Conservation (phyloP, 2,113 vertebrate genomes). For the Rhizomys pruinosus region DNA sequence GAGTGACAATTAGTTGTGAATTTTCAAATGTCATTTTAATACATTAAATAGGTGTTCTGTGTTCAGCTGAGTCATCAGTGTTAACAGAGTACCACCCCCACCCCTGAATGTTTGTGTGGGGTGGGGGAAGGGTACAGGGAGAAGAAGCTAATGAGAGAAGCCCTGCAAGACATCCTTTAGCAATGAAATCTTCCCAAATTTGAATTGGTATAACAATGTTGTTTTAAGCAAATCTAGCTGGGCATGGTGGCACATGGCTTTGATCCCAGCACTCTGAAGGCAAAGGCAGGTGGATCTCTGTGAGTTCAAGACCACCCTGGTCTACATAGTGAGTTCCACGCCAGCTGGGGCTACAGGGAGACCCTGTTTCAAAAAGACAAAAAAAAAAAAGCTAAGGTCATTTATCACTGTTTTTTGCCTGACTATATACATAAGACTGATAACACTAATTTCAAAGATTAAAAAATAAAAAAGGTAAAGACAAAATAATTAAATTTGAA, state of each 20-base stretch:
- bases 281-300: no score
- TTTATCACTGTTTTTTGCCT: slow-evolving; percentile 3
- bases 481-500: slow-evolving; percentile 14
- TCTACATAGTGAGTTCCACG: no score
- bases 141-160: slow-evolving; percentile 14
- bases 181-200: background rate
- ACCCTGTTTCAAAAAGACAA: no score
- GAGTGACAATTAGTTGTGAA: background rate
- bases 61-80: background rate
- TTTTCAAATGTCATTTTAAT: background rate
- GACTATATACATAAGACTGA: background rate
- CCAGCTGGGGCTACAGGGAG: no score
- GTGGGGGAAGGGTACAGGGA: background rate
- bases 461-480: background rate
- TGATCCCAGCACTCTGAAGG: no score
- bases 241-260: no score
- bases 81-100: background rate
- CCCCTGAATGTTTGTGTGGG: background rate
- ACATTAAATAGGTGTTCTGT: background rate
- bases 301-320: no score
- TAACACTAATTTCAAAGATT: background rate
- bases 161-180: background rate
- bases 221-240: slow-evolving; percentile 16
- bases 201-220: background rate
- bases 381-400: no score